phyloP scores from a whole-genome alignment of 1,140 invertebrate species.

The Teleogryllus occipitalis region DNA sequence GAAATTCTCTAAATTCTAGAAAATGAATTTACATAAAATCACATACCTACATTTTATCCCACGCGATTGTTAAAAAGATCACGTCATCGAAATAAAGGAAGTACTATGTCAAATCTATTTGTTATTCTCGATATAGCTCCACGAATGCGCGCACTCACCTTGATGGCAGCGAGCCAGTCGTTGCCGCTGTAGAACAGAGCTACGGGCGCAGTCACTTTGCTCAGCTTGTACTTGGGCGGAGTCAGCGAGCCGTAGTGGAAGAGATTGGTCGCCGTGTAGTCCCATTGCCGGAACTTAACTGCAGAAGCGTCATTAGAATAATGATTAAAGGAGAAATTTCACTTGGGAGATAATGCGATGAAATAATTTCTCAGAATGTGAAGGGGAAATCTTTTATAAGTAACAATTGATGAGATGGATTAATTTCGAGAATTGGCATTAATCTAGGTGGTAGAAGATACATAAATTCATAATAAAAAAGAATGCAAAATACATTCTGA shows the following conservation, averaged over 20 bases:
- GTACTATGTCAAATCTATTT: neutral
- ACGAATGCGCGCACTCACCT: constrained; percentile 29
- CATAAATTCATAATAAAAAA: no score
- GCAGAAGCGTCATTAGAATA: neutral
- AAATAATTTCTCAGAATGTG: no score
- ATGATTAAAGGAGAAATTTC: no score
- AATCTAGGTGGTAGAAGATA: no score
- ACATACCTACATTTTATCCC: neutral
- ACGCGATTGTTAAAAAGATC: no score
- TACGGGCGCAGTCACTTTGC: constrained; percentile 52
- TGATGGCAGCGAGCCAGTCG: constrained; percentile 55
- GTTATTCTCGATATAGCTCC: constrained; percentile 8
- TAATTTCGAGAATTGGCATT: neutral
- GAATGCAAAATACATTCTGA: no score
- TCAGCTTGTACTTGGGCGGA: constrained; percentile 50
- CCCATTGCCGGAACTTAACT: constrained; percentile 42
- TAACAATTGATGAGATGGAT: no score
- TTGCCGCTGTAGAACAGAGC: constrained; percentile 59
- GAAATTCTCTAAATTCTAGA: no score
- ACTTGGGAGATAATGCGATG: no score
- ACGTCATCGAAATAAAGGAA: neutral
- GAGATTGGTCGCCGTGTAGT: constrained; percentile 41
- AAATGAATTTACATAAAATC: no score
- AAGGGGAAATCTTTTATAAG: no score
- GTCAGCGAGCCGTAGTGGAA: constrained; percentile 40